Evolutionary conservation across 1,140 invertebrate species (phyloP), one percentile per base, ranked within the genome.

Genomic region (Wasmannia auropunctata): DNA sequence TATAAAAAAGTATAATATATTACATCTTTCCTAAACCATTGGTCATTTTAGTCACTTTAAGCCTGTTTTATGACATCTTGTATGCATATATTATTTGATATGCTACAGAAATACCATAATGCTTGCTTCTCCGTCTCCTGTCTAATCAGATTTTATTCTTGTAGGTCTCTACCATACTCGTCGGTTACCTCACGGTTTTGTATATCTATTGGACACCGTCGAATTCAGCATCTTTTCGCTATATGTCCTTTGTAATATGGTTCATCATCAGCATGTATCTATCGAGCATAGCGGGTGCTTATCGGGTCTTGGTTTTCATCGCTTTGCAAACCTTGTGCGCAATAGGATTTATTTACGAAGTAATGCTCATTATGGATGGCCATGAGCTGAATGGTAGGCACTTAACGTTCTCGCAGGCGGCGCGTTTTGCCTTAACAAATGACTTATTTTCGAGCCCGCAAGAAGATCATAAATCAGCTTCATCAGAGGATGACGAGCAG

Each of bases 221-320:
- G 79, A 96, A 96, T 88, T 96, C 96, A 40, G 88, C 88, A 25
- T 90, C 95, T 49, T 97, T 97, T 89, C 95, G 95, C 70, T 95
- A 95, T 46, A 94, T 95, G 7, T 96, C 97, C 0, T 95, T 96
- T 60, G 91, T 95, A 0, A 92, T 97, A 2, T 97, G 97, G 97
- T 93, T 97, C 4, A 93, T 97, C 2, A 93, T 96, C 28, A 96
- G 96, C 63, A 95, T 96, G 69, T 97, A 96, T 90, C 31, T 97
- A 10, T 96, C 96, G 5, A 96, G 96, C 88, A 90, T 96, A 40
- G 95, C 96, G 34, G 96, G 96, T 10, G 93, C 95, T 34, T 96
- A 96, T 70, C 96, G 96, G 94, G 95, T 96, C 3, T 93, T 96
- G 67, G 94, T 96, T 67, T 97, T 97, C 92, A 94, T 96, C 16